Evolutionary conservation across 2,113 vertebrate genomes (phyloP).

Genomic region (Zosterops hypoxanthus): DNA sequence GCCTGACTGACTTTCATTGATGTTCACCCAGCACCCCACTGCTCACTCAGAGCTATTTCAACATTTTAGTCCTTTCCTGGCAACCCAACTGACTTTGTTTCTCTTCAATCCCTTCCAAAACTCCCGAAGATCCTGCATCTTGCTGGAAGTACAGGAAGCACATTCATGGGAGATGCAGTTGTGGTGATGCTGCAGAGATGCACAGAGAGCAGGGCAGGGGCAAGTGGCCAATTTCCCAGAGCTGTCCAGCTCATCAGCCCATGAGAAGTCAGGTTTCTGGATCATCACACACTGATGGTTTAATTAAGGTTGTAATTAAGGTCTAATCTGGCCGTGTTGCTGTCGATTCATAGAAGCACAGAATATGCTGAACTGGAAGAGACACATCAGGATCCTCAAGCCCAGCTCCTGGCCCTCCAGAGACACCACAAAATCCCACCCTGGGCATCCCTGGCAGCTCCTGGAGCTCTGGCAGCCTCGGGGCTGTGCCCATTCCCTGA

Average conservation of each 20-base stretch:
- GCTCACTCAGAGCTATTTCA: not conserved
- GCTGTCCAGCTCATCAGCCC: not conserved
- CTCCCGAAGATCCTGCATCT: not conserved
- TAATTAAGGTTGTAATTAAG: not conserved
- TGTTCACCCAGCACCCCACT: not conserved
- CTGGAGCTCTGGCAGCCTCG: not conserved
- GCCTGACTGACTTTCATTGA: not conserved
- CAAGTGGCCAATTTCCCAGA: not conserved
- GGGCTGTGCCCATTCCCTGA: not conserved
- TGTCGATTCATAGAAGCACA: not conserved
- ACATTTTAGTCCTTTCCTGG: not conserved
- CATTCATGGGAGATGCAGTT: fast-evolving
- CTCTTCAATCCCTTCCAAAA: not conserved
- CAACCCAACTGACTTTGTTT: not conserved
- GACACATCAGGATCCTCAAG: not conserved
- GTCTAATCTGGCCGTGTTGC: not conserved
- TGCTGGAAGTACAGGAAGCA: not conserved
- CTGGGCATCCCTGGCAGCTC: not conserved
- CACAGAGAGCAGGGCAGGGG: not conserved
- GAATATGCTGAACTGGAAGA: not conserved
- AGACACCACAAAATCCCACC: not conserved
- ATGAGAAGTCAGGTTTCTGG: not conserved
- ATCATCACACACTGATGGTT: not conserved
- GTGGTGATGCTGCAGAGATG: not conserved
- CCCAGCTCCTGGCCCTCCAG: fast-evolving